These are phyloP conservation scores for Cheirogaleus medius DNA, from an alignment of 2,113 vertebrate genomes.

Conservation along the genomic window DNA sequence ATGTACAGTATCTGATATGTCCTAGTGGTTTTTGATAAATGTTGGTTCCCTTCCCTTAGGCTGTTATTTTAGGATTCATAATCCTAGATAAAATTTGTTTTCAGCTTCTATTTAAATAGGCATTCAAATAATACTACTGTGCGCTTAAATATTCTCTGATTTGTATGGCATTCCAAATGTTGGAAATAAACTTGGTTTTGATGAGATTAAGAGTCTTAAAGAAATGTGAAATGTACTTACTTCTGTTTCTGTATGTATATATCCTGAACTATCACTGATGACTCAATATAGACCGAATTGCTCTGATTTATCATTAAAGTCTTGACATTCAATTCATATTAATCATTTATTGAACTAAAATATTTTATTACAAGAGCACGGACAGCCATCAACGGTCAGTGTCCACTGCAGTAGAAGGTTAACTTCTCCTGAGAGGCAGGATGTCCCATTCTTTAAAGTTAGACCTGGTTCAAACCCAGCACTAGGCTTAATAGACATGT, in stretches of 20 bases:
- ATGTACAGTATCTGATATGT: not conserved
- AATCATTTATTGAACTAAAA: constrained; percentile 31
- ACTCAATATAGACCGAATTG: not conserved
- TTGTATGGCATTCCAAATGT: not conserved
- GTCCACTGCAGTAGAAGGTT: not conserved
- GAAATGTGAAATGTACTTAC: not conserved
- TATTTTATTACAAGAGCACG: not conserved
- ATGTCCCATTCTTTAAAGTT: not conserved
- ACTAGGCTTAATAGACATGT: not conserved
- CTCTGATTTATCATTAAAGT: not conserved
- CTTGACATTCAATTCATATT: not conserved
- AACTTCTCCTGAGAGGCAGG: not conserved
- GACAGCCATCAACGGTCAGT: not conserved
- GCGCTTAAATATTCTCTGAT: constrained; percentile 9
- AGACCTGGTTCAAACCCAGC: not conserved
- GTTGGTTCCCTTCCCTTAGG: not conserved
- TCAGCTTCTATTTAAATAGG: constrained; percentile 18
- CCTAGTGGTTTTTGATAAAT: not conserved
- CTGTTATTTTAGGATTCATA: constrained; percentile 21
- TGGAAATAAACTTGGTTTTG: constrained; percentile 13
- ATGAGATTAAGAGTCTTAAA: not conserved
- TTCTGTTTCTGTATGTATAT: not conserved
- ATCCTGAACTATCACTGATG: not conserved
- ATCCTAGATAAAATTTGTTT: constrained; percentile 28
- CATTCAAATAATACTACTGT: not conserved